Evolutionary conservation across 1,140 invertebrate species (phyloP), one percentile per base, ranked within the genome.

Genomic region (Danaus melanippus): DNA sequence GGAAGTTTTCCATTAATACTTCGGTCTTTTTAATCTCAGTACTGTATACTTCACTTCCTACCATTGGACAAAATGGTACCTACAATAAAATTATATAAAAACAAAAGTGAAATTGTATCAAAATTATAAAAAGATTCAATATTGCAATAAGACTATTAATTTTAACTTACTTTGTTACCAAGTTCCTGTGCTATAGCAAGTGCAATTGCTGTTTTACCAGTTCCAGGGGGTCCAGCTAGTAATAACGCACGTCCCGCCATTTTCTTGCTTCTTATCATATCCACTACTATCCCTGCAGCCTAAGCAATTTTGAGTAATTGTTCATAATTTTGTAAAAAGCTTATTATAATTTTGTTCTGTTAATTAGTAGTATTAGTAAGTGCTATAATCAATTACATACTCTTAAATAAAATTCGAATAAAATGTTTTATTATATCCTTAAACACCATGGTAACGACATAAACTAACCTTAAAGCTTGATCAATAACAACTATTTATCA

Each of bases 21-120:
- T 99, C 98, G 2, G 98, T 99, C 79, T 99, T 99, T 82, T 99
- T 99, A n/a, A 99, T 99, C 87, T 99, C 98, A 10, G 96, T 95
- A 69, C 97, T 99, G 84, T 96, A 99, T 0, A 99, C 98, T 90
- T 99, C 98, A 56, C 97, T 98, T 1, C 97, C 98, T 43, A 99
- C 98, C 98, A 99, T 99, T 0, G 98, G 98, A 86, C 98, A 99
- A 77, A 99, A 99, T 15, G 98, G 98, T 5, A 99, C 90, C 82
- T 85, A 55, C 15, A 32, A 32, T 32, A 32, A 32, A 32, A 7
- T 32, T 32, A 32, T 32, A 32, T 8, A 32, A 5, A 32, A 3
- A 7, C 21, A 8, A 7, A 21, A 21, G 1, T 5, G 17, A 21
- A 21, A 21, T 21, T 21, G 17, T 5, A 32, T 32, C 21, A 32